Conservation (phyloP, 2,113 vertebrate genomes). For the Pseudorasbora parva region DNA sequence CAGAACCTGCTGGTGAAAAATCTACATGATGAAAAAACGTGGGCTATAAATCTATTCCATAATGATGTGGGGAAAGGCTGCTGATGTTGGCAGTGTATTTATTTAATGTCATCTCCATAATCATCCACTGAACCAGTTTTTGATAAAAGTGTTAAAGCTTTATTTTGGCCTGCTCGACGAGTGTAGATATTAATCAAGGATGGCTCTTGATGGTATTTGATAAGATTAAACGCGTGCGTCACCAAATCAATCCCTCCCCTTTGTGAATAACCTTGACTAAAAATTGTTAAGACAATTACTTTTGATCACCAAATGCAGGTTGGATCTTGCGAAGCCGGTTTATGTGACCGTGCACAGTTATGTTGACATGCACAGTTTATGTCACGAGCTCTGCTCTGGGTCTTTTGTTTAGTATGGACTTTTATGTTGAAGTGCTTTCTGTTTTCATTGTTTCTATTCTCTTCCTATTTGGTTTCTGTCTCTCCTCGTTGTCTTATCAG, state of each 20-base stretch:
- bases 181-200: constrained; percentile 22
- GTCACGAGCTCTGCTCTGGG: too few relatives aligned
- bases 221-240: constrained; percentile 43
- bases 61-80: background rate
- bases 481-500: too few relatives aligned
- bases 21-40: background rate
- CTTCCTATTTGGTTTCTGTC: too few relatives aligned
- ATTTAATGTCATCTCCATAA: background rate
- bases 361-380: too few relatives aligned
- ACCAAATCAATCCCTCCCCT: background rate
- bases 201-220: constrained; percentile 10
- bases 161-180: background rate
- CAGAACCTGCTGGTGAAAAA: background rate
- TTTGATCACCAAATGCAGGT: background rate
- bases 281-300: constrained; percentile 11
- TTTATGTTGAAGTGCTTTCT: too few relatives aligned
- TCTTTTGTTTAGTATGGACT: too few relatives aligned
- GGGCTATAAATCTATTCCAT: background rate
- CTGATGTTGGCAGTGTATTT: background rate
- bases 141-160: background rate
- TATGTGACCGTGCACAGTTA: background rate
- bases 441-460: too few relatives aligned
- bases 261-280: constrained; percentile 30
- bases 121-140: background rate
- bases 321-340: background rate